Evolutionary conservation across 37 sponge, comb jelly and placozoan species (phyloP).

Genomic region (Bolinopsis microptera): DNA sequence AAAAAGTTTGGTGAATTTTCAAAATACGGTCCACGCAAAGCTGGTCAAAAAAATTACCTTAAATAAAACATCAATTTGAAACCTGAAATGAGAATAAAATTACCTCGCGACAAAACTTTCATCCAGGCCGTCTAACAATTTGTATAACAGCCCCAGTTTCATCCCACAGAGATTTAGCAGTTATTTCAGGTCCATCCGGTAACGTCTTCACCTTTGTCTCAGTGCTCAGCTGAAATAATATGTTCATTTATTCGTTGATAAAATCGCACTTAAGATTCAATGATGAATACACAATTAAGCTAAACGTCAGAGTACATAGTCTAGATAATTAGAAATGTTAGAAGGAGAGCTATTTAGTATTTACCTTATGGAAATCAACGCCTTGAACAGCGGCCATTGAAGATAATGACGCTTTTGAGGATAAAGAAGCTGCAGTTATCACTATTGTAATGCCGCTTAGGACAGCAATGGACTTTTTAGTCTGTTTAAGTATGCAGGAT

Average conservation of each 20-base stretch:
- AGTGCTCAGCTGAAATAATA: constrained; percentile 22
- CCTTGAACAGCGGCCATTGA: constrained; percentile 8
- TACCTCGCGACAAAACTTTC: constrained; percentile 60
- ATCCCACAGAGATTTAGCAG: not conserved
- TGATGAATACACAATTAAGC: too few species aligned
- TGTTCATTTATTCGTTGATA: too few species aligned
- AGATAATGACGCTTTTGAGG: not conserved
- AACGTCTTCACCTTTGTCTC: constrained; percentile 30
- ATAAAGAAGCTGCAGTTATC: not conserved
- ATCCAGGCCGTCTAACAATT: constrained; percentile 55
- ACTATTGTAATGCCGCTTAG: constrained; percentile 6
- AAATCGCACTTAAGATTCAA: too few species aligned
- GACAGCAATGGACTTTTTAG: constrained; percentile 6
- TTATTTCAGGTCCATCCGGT: constrained; percentile 38
- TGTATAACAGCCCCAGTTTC: constrained; percentile 33
- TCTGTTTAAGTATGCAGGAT: constrained; percentile 42
- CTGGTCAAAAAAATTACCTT: too few species aligned
- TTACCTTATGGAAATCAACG: constrained; percentile 61
- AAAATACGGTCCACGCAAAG: too few species aligned
- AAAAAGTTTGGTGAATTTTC: too few species aligned
- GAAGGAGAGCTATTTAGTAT: not conserved
- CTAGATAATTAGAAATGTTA: too few species aligned
- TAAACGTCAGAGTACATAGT: too few species aligned
- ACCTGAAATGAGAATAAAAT: too few species aligned
- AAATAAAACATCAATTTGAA: too few species aligned